Percentiles rank a stretch among this genome's conserved stretches.
phyloP scores from a whole-genome alignment of 2,113 vertebrate species.

The Murina feae region DNA sequence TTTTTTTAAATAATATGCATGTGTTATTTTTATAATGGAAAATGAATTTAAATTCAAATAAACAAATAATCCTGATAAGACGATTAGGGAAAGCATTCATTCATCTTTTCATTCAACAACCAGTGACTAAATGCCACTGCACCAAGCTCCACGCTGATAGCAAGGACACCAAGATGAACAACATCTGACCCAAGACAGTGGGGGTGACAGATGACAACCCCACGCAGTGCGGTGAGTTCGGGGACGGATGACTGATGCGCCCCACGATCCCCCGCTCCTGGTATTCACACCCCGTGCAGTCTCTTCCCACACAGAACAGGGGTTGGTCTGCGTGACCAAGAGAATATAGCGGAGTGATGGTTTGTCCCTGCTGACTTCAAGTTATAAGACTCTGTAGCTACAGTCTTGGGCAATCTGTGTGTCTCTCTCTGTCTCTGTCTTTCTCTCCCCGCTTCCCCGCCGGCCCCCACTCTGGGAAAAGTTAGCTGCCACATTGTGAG shows the following conservation, averaged over 20 bases:
- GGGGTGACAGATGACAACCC: neutral
- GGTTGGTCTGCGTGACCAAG: neutral
- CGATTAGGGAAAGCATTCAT: neutral
- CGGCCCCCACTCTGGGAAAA: neutral
- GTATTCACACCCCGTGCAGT: neutral
- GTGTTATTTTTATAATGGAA: constrained; percentile 8
- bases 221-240: neutral
- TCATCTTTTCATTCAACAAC: neutral
- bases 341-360: neutral
- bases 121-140: neutral
- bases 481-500: neutral
- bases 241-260: neutral
- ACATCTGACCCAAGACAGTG: neutral
- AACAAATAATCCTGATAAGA: neutral
- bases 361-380: neutral
- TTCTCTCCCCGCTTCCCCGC: too few species aligned
- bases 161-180: neutral
- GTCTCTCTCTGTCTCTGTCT: neutral
- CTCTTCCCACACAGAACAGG: neutral
- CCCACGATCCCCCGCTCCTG: neutral
- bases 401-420: too few species aligned
- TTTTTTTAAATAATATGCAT: neutral
- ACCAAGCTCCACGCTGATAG: neutral
- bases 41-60: neutral
- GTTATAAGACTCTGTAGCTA: neutral